Conservation (phyloP, 2,113 vertebrate genomes). For the Oncorhynchus masou region DNA sequence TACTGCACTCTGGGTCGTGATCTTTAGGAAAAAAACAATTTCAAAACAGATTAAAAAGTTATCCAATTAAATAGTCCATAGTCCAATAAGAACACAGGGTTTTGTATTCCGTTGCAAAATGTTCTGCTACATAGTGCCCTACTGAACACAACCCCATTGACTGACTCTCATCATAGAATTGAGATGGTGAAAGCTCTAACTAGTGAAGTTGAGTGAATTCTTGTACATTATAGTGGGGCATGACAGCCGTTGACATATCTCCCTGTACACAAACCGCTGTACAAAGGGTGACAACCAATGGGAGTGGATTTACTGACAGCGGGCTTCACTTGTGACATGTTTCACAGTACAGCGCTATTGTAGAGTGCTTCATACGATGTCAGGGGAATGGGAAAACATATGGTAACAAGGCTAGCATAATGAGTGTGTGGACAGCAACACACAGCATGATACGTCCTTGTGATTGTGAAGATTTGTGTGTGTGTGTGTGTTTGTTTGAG, state of each 20-base stretch:
- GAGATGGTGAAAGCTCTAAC: too few species aligned
- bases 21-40: too few species aligned
- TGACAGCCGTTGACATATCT: neutral
- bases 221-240: neutral
- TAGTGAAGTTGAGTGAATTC: too few species aligned
- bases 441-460: slow-evolving; percentile 1
- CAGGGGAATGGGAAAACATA: slow-evolving; percentile 2
- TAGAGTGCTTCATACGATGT: neutral
- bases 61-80: too few species aligned
- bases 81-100: too few species aligned
- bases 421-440: slow-evolving; percentile 10
- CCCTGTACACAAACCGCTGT: neutral
- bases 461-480: neutral
- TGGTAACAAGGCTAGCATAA: neutral
- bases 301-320: neutral
- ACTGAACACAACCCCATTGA: neutral
- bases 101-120: too few species aligned
- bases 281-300: neutral
- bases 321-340: neutral
- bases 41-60: too few species aligned
- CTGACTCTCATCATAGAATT: neutral
- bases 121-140: too few species aligned
- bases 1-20: too few species aligned
- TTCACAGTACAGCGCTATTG: neutral
- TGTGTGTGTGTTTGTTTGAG: neutral